Evolutionary conservation across 2,797 vertebrate species (phyloP), one percentile per base, ranked within the genome.

Genomic region (Nannoperca obscura): DNA sequence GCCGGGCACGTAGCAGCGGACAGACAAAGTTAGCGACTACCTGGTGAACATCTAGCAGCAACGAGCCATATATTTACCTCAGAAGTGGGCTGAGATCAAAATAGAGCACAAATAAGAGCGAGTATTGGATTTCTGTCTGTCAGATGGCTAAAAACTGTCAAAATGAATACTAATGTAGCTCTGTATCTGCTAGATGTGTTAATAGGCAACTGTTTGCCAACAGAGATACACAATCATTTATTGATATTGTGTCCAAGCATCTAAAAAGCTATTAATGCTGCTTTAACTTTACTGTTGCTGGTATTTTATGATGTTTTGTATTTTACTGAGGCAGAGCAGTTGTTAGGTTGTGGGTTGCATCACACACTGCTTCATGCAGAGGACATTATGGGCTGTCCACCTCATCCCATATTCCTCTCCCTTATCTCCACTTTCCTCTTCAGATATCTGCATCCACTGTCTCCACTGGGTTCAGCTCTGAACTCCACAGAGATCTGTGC

Each of bases 301-400:
- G 40, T 60, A 32, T 53, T 63, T 55, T 20, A 5, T 32, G 7
- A 6, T 32, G 34, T 61, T 76, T 42, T 44, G 4, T 52, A 44
- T 64, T 71, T 58, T 20, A 55, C 52, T 30, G 59, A 58, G 20
- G 46, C 44, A 53, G 27, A 64, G 27, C n/a, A 57, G 40, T 13
- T 52, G n/a, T 24, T 2, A 67, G 32, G 7, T 30, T 64, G 46
- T 60, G 36, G 17, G 67, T 55, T 76, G 62, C 57, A 64, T 65
- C 34, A 64, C 15, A 63, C 12, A 22, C 40, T 32, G 63, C 34
- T 63, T 53, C 15, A 58, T 42, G 9, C 9, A 58, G 47, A 9
- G 24, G 22, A 24, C 61, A 34, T 13, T 17, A 7, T 30, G 0
- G 13, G 22, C 40, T 5, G 19, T 62, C 22, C 34, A 24, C 50